Evolutionary conservation across 2,797 vertebrate species (phyloP).

Genomic region (Pterois miles): DNA sequence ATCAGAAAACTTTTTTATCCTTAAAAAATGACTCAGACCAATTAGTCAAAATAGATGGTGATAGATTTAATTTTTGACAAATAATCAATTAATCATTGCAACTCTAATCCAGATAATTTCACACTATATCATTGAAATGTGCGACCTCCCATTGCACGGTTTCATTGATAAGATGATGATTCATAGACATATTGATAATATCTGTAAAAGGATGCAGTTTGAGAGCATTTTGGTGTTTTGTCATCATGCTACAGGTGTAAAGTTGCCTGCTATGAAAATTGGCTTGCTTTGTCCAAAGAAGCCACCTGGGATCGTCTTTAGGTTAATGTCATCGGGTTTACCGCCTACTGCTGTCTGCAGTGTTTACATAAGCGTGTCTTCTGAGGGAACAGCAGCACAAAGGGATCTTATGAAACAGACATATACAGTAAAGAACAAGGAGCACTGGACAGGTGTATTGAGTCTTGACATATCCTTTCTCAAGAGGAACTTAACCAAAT

Average conservation of each 20-base stretch:
- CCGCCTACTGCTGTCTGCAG: slow-evolving; percentile 3
- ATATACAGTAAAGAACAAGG: not conserved
- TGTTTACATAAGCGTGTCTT: slow-evolving; percentile 30
- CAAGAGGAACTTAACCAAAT: slow-evolving; percentile 36
- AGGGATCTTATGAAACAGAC: slow-evolving; percentile 9
- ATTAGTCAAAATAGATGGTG: too few relatives aligned
- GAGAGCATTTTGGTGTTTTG: not conserved
- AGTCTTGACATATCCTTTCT: slow-evolving; percentile 34
- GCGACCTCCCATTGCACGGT: not conserved
- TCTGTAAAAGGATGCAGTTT: not conserved
- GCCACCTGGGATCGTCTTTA: not conserved
- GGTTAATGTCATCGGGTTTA: not conserved
- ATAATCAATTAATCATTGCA: too few relatives aligned
- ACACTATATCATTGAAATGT: not conserved
- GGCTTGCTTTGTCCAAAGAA: slow-evolving; percentile 14
- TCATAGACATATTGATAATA: not conserved
- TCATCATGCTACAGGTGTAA: not conserved
- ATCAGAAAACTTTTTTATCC: too few relatives aligned
- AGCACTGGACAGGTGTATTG: not conserved
- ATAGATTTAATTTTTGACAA: too few relatives aligned
- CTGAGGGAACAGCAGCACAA: slow-evolving; percentile 21
- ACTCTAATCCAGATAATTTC: not conserved
- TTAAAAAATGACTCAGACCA: too few relatives aligned
- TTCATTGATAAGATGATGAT: not conserved
- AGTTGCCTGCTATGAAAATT: slow-evolving; percentile 1